These are phyloP conservation scores for Oscheius sp. DNA, from an alignment of 2,888 invertebrate genomes.

Conservation along the genomic window DNA sequence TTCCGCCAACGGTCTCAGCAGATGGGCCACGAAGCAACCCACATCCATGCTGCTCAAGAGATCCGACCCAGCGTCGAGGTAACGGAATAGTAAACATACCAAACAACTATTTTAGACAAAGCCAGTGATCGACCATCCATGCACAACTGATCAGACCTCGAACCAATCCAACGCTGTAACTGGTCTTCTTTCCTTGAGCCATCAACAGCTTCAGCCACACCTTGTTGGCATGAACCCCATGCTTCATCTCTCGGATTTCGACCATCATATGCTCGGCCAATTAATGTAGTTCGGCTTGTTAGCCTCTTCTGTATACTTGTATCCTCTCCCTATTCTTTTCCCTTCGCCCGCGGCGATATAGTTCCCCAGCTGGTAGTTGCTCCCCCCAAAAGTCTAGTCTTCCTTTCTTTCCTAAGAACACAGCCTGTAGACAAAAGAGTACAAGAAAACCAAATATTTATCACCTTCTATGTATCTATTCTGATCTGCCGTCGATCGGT, in stretches of 20 bases:
- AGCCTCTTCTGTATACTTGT: slow-evolving; percentile 19
- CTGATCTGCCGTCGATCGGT: slow-evolving; percentile 26
- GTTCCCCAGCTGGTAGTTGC: neutral
- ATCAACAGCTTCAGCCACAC: slow-evolving; percentile 5
- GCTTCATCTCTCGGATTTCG: slow-evolving; percentile 18
- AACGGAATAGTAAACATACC: neutral
- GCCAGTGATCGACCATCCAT: neutral
- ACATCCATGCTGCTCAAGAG: slow-evolving; percentile 22
- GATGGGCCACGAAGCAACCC: slow-evolving; percentile 66
- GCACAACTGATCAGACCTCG: neutral
- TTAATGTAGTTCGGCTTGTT: slow-evolving; percentile 14
- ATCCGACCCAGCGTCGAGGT: slow-evolving; percentile 2
- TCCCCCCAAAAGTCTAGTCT: slow-evolving; percentile 13
- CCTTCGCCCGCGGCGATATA: too few species aligned
- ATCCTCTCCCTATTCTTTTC: neutral
- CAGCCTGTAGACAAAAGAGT: slow-evolving; percentile 8
- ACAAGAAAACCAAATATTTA: slow-evolving; percentile 4
- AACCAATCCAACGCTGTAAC: slow-evolving; percentile 17
- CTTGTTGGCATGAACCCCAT: slow-evolving; percentile 7
- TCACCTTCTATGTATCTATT: neutral
- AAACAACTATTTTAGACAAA: neutral
- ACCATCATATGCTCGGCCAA: slow-evolving; percentile 10
- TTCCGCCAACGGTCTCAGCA: slow-evolving; percentile 72
- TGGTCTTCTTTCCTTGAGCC: slow-evolving; percentile 34
- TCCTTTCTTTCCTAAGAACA: neutral